These are phyloP conservation scores for Microcebus griseorufus DNA, from an alignment of 2,113 vertebrate species.

Conservation along the genomic window DNA sequence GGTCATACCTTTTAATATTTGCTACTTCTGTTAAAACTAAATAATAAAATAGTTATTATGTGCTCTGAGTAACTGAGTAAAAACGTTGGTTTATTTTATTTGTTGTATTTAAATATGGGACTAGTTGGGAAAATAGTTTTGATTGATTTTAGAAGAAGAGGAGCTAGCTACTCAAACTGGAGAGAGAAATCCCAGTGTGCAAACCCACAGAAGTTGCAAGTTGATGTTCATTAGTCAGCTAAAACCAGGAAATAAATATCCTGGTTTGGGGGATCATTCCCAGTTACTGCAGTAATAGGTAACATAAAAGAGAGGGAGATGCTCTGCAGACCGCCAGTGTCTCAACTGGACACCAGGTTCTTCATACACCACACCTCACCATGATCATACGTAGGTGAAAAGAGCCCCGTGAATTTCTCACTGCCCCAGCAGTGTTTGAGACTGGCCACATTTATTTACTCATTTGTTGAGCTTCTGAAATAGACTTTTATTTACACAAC, in stretches of 20 bases:
- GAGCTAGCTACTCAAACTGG: not conserved
- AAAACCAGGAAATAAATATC: conserved; percentile 43
- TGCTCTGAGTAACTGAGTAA: not conserved
- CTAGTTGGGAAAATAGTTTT: not conserved
- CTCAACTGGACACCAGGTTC: not conserved
- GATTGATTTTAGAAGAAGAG: conserved; percentile 3
- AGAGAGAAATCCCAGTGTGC: not conserved
- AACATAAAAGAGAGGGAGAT: not conserved
- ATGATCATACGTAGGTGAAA: not conserved
- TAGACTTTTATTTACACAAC: not conserved
- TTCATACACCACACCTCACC: not conserved
- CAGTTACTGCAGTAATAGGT: conserved; percentile 22
- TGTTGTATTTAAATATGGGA: not conserved
- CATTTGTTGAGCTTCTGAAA: not conserved
- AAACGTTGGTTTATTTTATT: not conserved
- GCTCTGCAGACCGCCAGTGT: not conserved
- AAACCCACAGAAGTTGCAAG: not conserved
- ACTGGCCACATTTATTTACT: not conserved
- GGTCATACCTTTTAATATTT: not conserved
- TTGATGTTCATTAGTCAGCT: conserved; percentile 24
- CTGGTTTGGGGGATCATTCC: conserved; percentile 11
- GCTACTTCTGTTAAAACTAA: not conserved
- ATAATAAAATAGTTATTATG: not conserved
- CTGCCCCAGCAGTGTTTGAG: not conserved
- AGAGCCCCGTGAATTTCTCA: not conserved